These are phyloP conservation scores for Tolmerus cingulatus DNA, from an alignment of 2,888 invertebrate species.

Conservation along the genomic window DNA sequence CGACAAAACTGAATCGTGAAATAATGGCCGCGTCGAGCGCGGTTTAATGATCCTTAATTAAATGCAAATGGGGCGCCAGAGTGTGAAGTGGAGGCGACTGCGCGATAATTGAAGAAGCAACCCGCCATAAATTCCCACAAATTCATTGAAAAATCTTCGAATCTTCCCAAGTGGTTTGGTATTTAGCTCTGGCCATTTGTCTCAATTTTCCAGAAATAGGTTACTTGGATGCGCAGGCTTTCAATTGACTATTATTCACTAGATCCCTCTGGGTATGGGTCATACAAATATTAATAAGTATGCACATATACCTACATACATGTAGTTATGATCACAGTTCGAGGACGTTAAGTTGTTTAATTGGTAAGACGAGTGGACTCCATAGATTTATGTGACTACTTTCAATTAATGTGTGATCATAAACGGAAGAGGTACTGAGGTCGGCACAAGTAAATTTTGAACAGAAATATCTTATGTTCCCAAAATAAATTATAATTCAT, in stretches of 20 bases:
- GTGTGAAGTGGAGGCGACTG: background rate
- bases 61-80: background rate
- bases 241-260: background rate
- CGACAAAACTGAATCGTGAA: background rate
- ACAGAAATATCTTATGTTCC: background rate
- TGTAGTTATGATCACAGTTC: background rate
- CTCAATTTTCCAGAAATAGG: background rate
- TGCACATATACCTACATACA: too few relatives aligned
- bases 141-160: slow-evolving; percentile 19
- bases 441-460: background rate
- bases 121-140: background rate
- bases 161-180: background rate
- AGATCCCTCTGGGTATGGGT: background rate
- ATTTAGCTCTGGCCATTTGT: slow-evolving; percentile 17
- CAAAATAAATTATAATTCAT: background rate
- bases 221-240: background rate
- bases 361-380: background rate
- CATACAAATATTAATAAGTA: background rate
- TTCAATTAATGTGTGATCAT: background rate
- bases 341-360: background rate
- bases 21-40: background rate
- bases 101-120: background rate
- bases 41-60: background rate
- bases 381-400: background rate
- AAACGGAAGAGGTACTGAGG: background rate